Evolutionary conservation across 2,888 invertebrate species (phyloP), one percentile per base, ranked within the genome.

Genomic region (Ochropleura plecta): DNA sequence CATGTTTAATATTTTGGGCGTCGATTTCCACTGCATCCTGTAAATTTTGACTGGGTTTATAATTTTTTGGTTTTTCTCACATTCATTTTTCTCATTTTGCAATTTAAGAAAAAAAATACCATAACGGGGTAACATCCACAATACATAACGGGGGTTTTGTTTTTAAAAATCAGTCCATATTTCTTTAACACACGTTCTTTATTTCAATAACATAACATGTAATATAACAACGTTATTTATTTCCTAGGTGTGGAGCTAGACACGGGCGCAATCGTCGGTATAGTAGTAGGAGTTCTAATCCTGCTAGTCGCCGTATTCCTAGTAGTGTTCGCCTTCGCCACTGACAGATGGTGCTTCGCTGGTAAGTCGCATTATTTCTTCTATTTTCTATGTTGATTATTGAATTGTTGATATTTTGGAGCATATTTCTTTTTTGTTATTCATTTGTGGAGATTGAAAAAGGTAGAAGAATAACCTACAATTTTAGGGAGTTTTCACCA

Each of bases 261-360:
- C 81, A 97, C 98, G 5, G 98, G 98, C 60, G 97, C 98, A 9
- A 98, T 98, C 79, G 97, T 98, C 70, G 98, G 98, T 72, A 98
- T 98, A 84, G 97, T 98, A 20, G 97, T 98, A 5, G 98, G 97
- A 3, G 97, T 98, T 14, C 95, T 98, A 78, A 94, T 98, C 55
- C 93, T 98, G 0, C 94, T 98, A 20, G 95, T 97, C 42, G 95
- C 97, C 44, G 93, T 97, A 8, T 97, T 97, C 90, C 94, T 98
- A 83, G 93, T 97, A 68, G 97, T 98, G 79, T 98, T 98, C 90
- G 98, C 98, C 69, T 97, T 98, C 88, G 97, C 98, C 80, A 98
- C 98, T 79, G 98, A 98, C 90, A 97, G 98, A 93, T 98, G 98
- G 98, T 98, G 98, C 95, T 98, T 98, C 94, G 98, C 98, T 94